Evolutionary conservation across 1,140 invertebrate genomes (phyloP), one percentile per base, ranked within the genome.

Genomic region (Drosophila nigrodunni): DNA sequence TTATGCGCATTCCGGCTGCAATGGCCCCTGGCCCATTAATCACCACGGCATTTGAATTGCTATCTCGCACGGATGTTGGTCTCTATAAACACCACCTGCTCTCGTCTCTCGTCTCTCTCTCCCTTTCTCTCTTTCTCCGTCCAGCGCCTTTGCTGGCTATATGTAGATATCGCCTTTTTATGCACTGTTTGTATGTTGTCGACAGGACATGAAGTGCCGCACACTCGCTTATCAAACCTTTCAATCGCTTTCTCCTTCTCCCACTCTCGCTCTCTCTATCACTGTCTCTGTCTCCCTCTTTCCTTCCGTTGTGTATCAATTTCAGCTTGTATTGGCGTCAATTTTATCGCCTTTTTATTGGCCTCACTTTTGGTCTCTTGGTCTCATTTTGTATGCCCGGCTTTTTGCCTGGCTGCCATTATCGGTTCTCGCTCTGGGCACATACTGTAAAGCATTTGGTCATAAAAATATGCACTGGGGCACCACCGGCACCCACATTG

Each of bases 311-410:
- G 43, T 44, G 57, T 47, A 11, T 43, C 11, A 8, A 13, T 49
- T 43, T 54, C 35, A 39, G 55, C 58, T 10, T 74, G 74, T 79
- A 72, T 82, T 70, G 77, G 75, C 88, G 75, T 81, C 82, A 86
- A 79, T 82, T 89, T 89, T 90, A 86, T 90, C 82, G 78, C 87
- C 78, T 66, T 86, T 90, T 90, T 89, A 90, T 89, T 89, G 89
- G 86, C 78, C 82, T 91, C 87, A 86, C 78, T 87, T 86, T 77
- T 74, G 81, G 81, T 86, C 78, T 43, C 11, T 13, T 30, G 25
- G 25, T n/a, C 34, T 85, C 86, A 81, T 86, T 90, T 77, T 50
- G 79, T 73, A 73, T 67, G 55, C 81, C 61, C 60, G 55, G 46
- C 59, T 61, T 58, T 62, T 73, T 73, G 64, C 64, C 64, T 47